Evolutionary conservation across 2,888 invertebrate genomes (phyloP), one percentile per base, ranked within the genome.

Genomic region (Dichetophora obliterata): DNA sequence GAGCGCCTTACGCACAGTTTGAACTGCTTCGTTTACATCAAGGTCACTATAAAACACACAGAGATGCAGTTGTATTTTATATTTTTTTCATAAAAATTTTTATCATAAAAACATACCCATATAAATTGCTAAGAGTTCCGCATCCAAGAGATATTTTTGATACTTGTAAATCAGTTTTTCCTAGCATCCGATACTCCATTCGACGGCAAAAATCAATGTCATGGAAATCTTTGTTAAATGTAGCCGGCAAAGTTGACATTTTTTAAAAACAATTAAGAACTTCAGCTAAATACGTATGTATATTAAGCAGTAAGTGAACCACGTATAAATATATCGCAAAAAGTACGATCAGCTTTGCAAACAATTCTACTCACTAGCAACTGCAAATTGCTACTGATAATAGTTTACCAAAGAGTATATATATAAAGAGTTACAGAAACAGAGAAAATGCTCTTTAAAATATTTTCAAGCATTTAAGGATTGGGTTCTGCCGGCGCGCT

Each of bases 91-190:
- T 6, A 5, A n/a, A n/a, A 4, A 71, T 19, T 6, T 24, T 3
- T 43, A 11, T 43, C 14, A 2, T 11, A 14, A 54, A 71, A 24
- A 87, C 90, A 34, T 81, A 89, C 88, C 95, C 94, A 88, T 95
- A 95, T 83, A 93, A 91, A 78, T 91, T 91, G 82, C 94, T 93
- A 79, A 96, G 92, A 3, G 94, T 91, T 14, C 93, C 95, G 65
- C 94, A 93, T n/a, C 96, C 96, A 52, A 95, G 88, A 48, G 95
- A 92, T 61, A 96, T 84, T 84, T 92, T 91, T 2, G 95, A 96
- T 34, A 96, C 90, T 77, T 91, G 87, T 80, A 96, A 86, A 52
- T 92, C 94, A 0, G 97, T 97, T 78, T 91, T 91, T 5, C 89
- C 97, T 16, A 97, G 91, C 68, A 89, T 83, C 75, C 92, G 92